Conservation (phyloP, 2,888 invertebrate genomes). For the Drosophila colorata region DNA sequence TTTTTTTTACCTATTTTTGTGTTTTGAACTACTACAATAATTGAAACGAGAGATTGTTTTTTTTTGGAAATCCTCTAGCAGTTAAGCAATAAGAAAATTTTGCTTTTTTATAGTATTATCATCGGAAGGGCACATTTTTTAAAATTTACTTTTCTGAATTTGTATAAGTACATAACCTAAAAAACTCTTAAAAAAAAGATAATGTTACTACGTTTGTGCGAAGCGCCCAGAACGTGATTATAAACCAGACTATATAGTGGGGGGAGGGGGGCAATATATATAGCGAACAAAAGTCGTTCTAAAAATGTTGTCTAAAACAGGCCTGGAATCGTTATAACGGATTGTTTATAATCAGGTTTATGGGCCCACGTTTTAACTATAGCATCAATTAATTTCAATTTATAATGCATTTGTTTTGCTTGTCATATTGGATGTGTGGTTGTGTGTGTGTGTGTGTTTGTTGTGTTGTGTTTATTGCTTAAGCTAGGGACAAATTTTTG, state of each 20-base stretch:
- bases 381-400: conserved; percentile 1
- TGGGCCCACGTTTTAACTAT: conserved; percentile 2
- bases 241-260: conserved; percentile 1
- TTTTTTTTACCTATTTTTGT: conserved; percentile 5
- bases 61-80: conserved; percentile 33
- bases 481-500: conserved; percentile 25
- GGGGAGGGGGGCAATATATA: not conserved
- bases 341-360: conserved; percentile 27
- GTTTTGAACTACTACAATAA: conserved; percentile 45
- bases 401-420: not conserved
- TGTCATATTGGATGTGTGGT: not conserved
- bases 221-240: conserved; percentile 24
- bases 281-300: conserved; percentile 5
- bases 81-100: conserved; percentile 43
- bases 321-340: conserved; percentile 6
- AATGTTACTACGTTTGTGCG: conserved; percentile 20
- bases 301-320: conserved; percentile 10
- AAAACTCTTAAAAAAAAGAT: conserved; percentile 21
- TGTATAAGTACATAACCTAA: conserved; percentile 47
- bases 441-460: not conserved
- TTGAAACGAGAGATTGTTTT: conserved; percentile 49
- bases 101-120: conserved; percentile 42
- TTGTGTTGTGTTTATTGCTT: conserved; percentile 13
- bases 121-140: conserved; percentile 51
- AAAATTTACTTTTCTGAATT: conserved; percentile 14